Evolutionary conservation across 2,797 vertebrate genomes (phyloP).

Genomic region (Chelonia mydas): DNA sequence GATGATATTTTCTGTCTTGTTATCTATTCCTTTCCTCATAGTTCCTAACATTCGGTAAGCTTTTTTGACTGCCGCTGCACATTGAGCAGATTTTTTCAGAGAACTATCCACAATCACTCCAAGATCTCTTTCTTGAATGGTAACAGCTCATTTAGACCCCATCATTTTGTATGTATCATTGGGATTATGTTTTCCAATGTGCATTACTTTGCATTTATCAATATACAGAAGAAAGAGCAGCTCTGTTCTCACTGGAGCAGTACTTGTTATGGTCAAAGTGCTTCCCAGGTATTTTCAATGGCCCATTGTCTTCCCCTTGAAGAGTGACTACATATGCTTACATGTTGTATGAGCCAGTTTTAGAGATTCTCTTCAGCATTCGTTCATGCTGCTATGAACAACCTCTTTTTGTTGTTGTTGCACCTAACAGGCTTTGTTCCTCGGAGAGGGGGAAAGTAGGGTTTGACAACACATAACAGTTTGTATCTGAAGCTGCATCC

Average conservation of each 20-base stretch:
- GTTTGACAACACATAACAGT: background rate
- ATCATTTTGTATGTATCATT: too few relatives aligned
- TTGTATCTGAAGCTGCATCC: slow-evolving; percentile 62
- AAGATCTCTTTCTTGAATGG: too few relatives aligned
- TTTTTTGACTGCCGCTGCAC: too few relatives aligned
- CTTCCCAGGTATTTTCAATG: background rate
- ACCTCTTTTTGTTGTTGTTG: background rate
- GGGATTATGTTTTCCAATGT: too few relatives aligned
- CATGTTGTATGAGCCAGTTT: background rate
- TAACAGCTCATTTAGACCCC: too few relatives aligned
- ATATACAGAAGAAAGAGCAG: background rate
- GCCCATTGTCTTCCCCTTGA: background rate
- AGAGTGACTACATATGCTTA: background rate
- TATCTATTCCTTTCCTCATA: too few relatives aligned
- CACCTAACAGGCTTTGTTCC: background rate
- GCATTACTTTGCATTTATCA: too few relatives aligned
- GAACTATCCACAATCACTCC: too few relatives aligned
- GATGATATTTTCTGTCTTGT: too few relatives aligned
- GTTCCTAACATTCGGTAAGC: too few relatives aligned
- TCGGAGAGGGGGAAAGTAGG: background rate
- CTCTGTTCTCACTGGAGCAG: background rate
- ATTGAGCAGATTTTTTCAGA: too few relatives aligned
- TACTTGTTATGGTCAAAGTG: background rate
- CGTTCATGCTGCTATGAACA: background rate
- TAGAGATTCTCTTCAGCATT: background rate